Percentiles rank a stretch among this genome's conserved stretches.
phyloP scores from a whole-genome alignment of 2,113 vertebrate genomes.

The Sceloporus undulatus region DNA sequence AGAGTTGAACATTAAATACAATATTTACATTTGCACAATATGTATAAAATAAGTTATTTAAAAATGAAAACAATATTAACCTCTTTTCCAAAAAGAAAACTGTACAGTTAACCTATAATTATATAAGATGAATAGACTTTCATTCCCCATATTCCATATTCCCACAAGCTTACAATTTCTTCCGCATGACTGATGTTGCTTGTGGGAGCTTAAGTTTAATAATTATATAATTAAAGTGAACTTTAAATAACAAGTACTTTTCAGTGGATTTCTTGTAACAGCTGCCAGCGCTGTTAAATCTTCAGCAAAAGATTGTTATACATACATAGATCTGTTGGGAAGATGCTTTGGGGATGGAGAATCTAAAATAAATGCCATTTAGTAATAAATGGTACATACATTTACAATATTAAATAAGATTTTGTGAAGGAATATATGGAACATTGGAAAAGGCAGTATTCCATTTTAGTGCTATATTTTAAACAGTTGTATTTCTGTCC shows the following conservation, averaged over 20 bases:
- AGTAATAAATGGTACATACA: conserved; percentile 66
- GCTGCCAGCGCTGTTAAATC: conserved; percentile 81
- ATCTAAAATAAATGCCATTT: conserved; percentile 63
- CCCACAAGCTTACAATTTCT: conserved; percentile 65
- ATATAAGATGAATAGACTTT: conserved; percentile 75
- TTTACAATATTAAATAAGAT: conserved; percentile 50
- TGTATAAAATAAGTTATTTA: conserved; percentile 99
- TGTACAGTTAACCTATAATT: conserved; percentile 90
- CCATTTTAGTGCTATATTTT: conserved; percentile 66
- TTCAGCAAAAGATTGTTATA: conserved; percentile 57
- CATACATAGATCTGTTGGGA: conserved; percentile 67
- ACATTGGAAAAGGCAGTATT: conserved; percentile 62
- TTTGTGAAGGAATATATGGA: conserved; percentile 56
- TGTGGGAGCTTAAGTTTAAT: conserved; percentile 70
- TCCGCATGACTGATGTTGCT: conserved; percentile 69
- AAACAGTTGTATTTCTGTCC: conserved; percentile 43
- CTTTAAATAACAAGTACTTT: conserved; percentile 54
- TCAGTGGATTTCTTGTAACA: conserved; percentile 77
- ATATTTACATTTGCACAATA: conserved; percentile 99
- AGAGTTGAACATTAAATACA: conserved; percentile 97
- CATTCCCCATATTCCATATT: conserved; percentile 67
- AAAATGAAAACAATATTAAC: conserved; percentile 93
- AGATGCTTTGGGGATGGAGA: conserved; percentile 55
- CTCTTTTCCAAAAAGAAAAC: conserved; percentile 82
- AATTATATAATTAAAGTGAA: conserved; percentile 41